Percentiles rank a stretch among this genome's conserved stretches.
phyloP scores from a whole-genome alignment of 2,888 invertebrate genomes.

The Gortyna flavago region DNA sequence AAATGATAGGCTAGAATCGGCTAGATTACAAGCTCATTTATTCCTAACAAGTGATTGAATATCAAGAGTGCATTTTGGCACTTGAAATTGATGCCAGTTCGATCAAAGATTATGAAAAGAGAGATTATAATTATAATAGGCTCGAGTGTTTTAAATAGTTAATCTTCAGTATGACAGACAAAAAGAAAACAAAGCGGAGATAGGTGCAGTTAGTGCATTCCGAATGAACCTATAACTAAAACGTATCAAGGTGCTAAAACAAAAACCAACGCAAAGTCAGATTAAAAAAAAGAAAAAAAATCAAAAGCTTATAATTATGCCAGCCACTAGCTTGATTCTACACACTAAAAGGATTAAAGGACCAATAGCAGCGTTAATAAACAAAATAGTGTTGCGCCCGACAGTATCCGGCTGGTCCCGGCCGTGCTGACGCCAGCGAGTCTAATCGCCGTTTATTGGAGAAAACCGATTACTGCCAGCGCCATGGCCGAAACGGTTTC shows the following conservation, averaged over 20 bases:
- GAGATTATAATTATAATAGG: too few species aligned
- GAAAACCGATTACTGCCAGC: conserved; percentile 88
- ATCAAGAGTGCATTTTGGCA: conserved; percentile 4
- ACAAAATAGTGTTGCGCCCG: conserved; percentile 64
- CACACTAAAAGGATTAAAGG: conserved; percentile 26
- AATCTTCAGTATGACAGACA: not conserved
- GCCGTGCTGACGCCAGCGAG: conserved; percentile 89
- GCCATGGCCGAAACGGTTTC: conserved; percentile 85
- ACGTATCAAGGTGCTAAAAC: not conserved
- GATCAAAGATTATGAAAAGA: too few species aligned
- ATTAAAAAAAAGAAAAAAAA: conserved; percentile 3
- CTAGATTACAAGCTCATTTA: not conserved
- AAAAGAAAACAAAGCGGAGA: not conserved
- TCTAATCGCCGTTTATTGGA: conserved; percentile 90
- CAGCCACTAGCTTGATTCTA: not conserved
- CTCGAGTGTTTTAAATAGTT: too few species aligned
- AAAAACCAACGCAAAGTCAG: not conserved
- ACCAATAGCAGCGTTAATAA: conserved; percentile 57
- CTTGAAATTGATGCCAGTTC: not conserved
- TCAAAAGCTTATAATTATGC: not conserved
- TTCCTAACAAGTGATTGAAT: not conserved
- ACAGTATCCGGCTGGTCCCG: conserved; percentile 79
- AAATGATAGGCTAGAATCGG: not conserved
- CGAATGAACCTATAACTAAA: not conserved
- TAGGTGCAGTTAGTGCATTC: not conserved